phyloP scores from a whole-genome alignment of 2,797 vertebrate genomes.

The Parotocinclus haroldoi region DNA sequence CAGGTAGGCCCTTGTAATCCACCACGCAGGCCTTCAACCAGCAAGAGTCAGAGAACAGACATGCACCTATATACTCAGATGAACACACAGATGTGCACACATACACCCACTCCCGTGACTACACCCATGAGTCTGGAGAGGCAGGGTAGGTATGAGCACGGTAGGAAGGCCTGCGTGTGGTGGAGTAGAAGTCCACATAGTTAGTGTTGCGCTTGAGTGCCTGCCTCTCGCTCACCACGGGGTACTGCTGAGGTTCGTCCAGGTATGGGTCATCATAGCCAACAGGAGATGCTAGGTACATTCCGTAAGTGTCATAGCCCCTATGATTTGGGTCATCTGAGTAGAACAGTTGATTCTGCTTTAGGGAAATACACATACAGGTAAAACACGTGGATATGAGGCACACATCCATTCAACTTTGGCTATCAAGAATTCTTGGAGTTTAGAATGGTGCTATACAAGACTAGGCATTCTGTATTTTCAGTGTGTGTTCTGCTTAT shows the following conservation, averaged over 20 bases:
- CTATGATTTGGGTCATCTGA: constrained; percentile 85
- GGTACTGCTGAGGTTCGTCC: constrained; percentile 83
- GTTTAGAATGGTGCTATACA: too few species aligned
- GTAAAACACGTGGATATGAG: too few species aligned
- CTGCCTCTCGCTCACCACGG: constrained; percentile 77
- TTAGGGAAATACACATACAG: constrained; percentile 10
- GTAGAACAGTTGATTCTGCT: constrained; percentile 89
- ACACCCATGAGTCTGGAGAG: constrained; percentile 98
- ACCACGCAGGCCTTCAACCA: constrained; percentile 21
- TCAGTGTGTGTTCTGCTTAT: too few species aligned
- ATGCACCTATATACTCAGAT: constrained; percentile 44
- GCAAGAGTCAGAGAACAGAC: constrained; percentile 28
- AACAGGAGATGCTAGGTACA: constrained; percentile 90
- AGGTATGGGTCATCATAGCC: constrained; percentile 89
- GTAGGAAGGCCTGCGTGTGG: constrained; percentile 87
- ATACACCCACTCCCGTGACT: constrained; percentile 45
- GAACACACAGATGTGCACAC: constrained; percentile 22
- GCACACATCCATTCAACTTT: too few species aligned
- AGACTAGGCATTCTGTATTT: too few species aligned
- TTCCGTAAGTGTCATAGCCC: constrained; percentile 87
- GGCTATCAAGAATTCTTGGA: too few species aligned
- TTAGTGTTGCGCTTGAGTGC: constrained; percentile 90
- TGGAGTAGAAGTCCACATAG: constrained; percentile 99
- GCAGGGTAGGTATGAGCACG: constrained; percentile 93
- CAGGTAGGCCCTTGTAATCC: constrained; percentile 51